Base-by-base conservation (phyloP, 2,113 vertebrate species). In the Mixornis gularis region DNA sequence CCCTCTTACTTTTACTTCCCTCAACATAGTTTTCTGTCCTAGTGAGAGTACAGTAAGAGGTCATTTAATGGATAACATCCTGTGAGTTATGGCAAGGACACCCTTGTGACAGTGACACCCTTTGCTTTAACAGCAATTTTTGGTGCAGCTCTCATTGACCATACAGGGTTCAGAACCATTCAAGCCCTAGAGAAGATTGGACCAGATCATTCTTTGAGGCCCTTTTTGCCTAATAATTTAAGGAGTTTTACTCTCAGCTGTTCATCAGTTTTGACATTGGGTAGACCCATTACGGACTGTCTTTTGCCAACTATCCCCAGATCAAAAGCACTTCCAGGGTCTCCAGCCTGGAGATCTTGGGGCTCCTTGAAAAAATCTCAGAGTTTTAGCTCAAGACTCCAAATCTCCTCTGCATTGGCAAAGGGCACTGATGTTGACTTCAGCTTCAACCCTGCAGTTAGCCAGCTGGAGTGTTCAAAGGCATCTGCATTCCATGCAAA, bases 71-170 rank as follows among this genome's bases (percentile, higher is more conserved):
- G 19, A n/a, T 41, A 68, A 71, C 22, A 68, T 34, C 17, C 30
- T 25, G 4, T 16, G 7, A 84, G 20, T 85, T 71, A 58, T 21
- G 8, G 66, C 13, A 78, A 56, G n/a, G 26, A 63, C 21, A 62
- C 9, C 7, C 9, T 44, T 32, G 10, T n/a, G 10, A 62, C 13
- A 73, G 56, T 43, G 51, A 56, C 9, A 63, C 14, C 7, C 6
- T 44, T 43, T 79, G 24, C 46, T 89, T 91, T 87, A 95, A 38
- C 41, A 84, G 71, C 73, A 93, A 93, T 82, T 43, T 74, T 55
- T 4, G 3, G 59, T 68, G 72, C 17, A 38, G 60, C 36, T 86
- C 16, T 90, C 25, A 66, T 52, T 71, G 79, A 83, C 41, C 10
- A 16, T 29, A 82, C 17, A 82, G 36, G 41, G 56, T 83, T 93